Base-by-base conservation (phyloP, 2,888 invertebrate genomes). In the Glaucopsyche alexis region DNA sequence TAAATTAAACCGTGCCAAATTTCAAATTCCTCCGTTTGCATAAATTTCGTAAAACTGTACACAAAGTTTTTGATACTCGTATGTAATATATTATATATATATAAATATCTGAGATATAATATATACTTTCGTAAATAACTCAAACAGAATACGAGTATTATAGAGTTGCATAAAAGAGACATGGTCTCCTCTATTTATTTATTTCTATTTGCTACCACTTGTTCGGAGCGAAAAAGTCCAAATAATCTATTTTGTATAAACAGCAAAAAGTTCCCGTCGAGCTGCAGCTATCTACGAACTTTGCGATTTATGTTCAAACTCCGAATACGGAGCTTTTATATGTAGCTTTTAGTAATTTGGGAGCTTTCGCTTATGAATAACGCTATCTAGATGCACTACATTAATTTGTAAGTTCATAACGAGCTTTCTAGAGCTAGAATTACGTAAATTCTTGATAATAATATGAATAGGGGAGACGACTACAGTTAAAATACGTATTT, bases 261-360 rank as follows among this genome's bases (percentile, higher is more conserved):
- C 60, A 55, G 13, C 29, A 13, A 60, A 60, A 60, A 60, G 60
- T 38, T 60, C 60, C 9, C 55, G 55, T 60, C 55, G 38, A 38
- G 60, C 47, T 47, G 13, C 69, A 9, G 40, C 47, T 47, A 49
- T 49, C 69, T 14, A 19, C 11, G 19, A 69, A 47, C 47, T 69
- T 47, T 0, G 14, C 19, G 69, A 69, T 69, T 69, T 69, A 69
- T 69, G 69, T 47, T 19, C 69, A 29, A 47, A 67, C 42, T 29
- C 69, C 69, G 14, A 19, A 49, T 69, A 45, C 29, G 47, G 69
- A 49, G 69, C 69, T 69, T 69, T 69, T 69, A 69, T 49, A 69
- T 47, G 69, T 47, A 69, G 69, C 69, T 69, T 69, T 69, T 42
- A 42, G 66, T 49, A 69, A 47, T 69, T 47, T 42, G 40, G 55